A percentile compares a stretch with the other conserved stretches of the same genome.
phyloP scores from a whole-genome alignment of 1,140 invertebrate genomes.

The Luehdorfia chinensis region DNA sequence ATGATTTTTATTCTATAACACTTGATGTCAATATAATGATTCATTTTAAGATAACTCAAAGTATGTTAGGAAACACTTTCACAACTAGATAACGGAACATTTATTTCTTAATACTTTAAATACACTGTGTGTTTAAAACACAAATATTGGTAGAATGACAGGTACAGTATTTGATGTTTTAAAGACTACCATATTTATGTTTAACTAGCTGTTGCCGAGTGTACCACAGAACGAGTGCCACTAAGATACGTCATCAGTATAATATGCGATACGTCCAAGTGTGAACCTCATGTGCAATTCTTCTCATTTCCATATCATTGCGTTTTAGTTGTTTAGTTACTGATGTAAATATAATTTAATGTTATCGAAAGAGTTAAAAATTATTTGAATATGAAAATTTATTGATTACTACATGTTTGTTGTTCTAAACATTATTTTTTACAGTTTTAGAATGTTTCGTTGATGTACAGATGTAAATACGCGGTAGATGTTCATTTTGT shows the following conservation, averaged over 20 bases:
- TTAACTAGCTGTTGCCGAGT: too few species aligned
- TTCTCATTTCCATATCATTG: slow-evolving; percentile 70
- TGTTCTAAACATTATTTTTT: slow-evolving; percentile 65
- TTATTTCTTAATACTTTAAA: too few species aligned
- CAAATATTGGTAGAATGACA: too few species aligned
- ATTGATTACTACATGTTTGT: slow-evolving; percentile 60
- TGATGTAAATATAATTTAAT: slow-evolving; percentile 74
- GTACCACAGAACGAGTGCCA: slow-evolving; percentile 1
- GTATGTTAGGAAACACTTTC: too few species aligned
- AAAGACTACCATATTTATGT: too few species aligned
- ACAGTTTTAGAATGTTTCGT: slow-evolving; percentile 60
- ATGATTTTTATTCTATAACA: too few species aligned
- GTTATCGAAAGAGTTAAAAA: slow-evolving; percentile 43
- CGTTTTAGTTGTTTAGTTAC: slow-evolving; percentile 67
- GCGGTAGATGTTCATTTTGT: slow-evolving; percentile 70
- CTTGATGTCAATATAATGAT: too few species aligned
- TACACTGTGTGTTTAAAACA: too few species aligned
- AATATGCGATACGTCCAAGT: slow-evolving; percentile 59
- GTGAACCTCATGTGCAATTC: slow-evolving; percentile 71
- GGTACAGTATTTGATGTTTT: too few species aligned
- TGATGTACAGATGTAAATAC: slow-evolving; percentile 74
- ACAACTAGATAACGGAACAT: too few species aligned
- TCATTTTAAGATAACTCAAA: too few species aligned
- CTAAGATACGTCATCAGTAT: slow-evolving; percentile 30
- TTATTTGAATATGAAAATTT: slow-evolving; percentile 63